phyloP scores from a whole-genome alignment of 2,797 vertebrate genomes.

The Threskiornis aethiopicus region DNA sequence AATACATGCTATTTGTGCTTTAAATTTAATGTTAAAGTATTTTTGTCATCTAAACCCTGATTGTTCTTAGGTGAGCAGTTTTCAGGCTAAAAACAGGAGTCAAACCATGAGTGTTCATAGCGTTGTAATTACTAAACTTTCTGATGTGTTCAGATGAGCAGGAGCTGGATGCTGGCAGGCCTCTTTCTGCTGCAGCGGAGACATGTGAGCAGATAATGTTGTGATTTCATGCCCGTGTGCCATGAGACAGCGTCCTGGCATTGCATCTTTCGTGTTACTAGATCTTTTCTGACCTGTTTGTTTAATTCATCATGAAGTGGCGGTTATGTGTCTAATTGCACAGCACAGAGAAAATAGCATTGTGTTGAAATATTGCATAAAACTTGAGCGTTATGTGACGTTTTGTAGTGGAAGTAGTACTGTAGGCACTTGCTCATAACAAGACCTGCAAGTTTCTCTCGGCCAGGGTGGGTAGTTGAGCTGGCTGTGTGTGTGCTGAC shows the following conservation, averaged over 20 bases:
- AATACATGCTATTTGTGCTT: background rate
- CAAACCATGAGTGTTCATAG: background rate
- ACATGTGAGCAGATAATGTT: background rate
- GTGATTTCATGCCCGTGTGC: background rate
- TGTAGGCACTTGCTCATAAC: background rate
- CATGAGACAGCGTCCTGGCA: background rate
- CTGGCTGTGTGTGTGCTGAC: background rate
- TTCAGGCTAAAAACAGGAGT: background rate
- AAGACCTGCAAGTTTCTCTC: constrained; percentile 22
- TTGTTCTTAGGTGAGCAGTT: background rate
- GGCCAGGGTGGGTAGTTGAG: background rate
- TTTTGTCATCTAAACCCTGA: background rate
- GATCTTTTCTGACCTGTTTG: background rate
- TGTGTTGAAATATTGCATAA: background rate
- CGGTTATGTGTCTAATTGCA: background rate
- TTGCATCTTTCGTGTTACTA: background rate
- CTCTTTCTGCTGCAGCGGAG: background rate
- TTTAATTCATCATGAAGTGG: background rate
- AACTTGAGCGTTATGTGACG: background rate
- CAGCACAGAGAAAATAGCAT: background rate
- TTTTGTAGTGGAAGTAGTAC: background rate
- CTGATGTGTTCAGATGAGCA: background rate
- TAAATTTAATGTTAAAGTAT: background rate
- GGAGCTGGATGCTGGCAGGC: background rate
- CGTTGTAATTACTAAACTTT: background rate